Evolutionary conservation across 2,888 invertebrate species (phyloP).

Genomic region (Pterostichus madidus): DNA sequence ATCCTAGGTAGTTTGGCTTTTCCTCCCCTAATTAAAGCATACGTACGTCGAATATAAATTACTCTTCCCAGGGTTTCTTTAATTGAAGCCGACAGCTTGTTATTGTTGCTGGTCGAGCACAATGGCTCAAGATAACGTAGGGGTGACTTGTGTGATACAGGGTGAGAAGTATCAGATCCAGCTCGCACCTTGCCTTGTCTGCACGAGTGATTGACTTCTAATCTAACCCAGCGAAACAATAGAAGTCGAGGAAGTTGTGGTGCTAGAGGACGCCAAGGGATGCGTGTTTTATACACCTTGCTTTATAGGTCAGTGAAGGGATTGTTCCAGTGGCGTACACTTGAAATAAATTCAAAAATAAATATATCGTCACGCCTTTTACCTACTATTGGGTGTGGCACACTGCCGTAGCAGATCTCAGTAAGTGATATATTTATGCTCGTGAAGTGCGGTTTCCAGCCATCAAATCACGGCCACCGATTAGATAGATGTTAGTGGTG

Average conservation of each 20-base stretch:
- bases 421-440: no score
- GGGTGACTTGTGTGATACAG: not conserved
- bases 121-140: slow-evolving; percentile 12
- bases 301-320: not conserved
- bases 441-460: no score
- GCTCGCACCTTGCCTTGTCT: slow-evolving; percentile 22
- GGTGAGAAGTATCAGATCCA: slow-evolving; percentile 29
- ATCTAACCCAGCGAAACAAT: slow-evolving; percentile 41
- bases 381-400: no score
- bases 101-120: slow-evolving; percentile 20
- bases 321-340: not conserved
- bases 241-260: not conserved
- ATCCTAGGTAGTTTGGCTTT: not conserved
- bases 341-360: no score
- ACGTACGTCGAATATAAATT: slow-evolving; percentile 35
- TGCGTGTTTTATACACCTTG: slow-evolving; percentile 24
- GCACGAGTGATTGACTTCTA: slow-evolving; percentile 29
- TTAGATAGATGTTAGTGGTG: no score
- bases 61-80: slow-evolving; percentile 26
- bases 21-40: slow-evolving; percentile 4
- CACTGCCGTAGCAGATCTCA: no score
- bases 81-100: slow-evolving; percentile 48
- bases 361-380: no score
- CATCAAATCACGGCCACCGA: no score
- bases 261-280: slow-evolving; percentile 8